Evolutionary conservation across 2,797 vertebrate genomes (phyloP), one percentile per base, ranked within the genome.

Genomic region (Carduelis carduelis): DNA sequence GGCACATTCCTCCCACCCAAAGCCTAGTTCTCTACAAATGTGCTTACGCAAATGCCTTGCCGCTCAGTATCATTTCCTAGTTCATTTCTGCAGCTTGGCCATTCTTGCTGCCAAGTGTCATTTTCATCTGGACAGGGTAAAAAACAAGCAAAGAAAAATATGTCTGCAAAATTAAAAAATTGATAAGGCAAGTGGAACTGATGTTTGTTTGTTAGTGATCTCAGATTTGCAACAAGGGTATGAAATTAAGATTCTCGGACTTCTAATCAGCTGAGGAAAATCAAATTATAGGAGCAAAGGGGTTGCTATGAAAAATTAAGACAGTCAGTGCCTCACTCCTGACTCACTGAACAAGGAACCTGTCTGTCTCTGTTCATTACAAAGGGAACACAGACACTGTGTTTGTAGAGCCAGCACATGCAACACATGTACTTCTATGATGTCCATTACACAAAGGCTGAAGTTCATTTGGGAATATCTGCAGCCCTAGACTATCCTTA

Each of bases 21-120:
- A 79, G 46, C 19, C 52, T 78, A 60, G 66, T 57, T 77, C 50
- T 71, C 32, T n/a, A 60, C 44, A 87, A 80, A 89, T 57, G 83
- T 6, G 14, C 47, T 89, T 61, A 68, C 0, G 0, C 43, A 90
- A 74, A 87, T 2, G 0, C 57, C 41, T 77, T 77, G 6, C 34
- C 89, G 63, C 75, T 82, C 59, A 43, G 26, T 55, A 56, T 52
- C 3, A 63, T 56, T 87, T 87, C 53, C 41, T 30, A 49, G 21
- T 14, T 59, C 1, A 10, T 50, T 90, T 70, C 47, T 59, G 60
- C 24, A 66, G 19, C 6, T 9, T 14, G 39, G 39, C 68, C 52
- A 55, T 74, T 87, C 60, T 77, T 55, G 39, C 41, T 92, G 55
- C 60, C 47, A 70, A 85, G 35, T 44, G 41, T 41, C 28, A 47